These are phyloP conservation scores for Macroglossus sobrinus DNA, from an alignment of 2,113 vertebrate genomes.

Conservation along the genomic window DNA sequence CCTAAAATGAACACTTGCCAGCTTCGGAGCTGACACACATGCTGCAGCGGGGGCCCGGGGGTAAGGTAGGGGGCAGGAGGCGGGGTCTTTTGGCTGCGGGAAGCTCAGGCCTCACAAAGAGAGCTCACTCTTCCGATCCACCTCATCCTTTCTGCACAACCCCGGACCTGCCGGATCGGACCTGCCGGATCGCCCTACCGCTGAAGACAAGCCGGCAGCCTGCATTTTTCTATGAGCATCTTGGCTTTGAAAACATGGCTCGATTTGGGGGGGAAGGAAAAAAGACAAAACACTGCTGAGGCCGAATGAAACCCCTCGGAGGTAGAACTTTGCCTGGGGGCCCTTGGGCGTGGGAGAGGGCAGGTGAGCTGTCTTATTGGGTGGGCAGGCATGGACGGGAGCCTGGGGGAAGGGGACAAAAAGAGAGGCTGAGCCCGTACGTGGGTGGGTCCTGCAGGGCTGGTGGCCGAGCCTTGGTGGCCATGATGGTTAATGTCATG, in stretches of 20 bases:
- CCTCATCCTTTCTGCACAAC: not conserved
- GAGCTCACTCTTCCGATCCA: not conserved
- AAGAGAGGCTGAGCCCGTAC: accelerated
- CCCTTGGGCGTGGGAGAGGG: not conserved
- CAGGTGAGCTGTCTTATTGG: accelerated
- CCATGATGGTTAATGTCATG: not conserved
- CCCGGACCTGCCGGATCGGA: not conserved
- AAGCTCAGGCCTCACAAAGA: not conserved
- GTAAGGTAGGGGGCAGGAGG: accelerated
- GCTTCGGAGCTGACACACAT: not conserved
- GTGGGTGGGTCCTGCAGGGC: not conserved
- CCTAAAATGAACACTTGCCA: not conserved
- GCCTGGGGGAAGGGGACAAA: too few relatives aligned
- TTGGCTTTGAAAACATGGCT: not conserved
- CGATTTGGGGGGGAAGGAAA: not conserved
- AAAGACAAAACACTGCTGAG: not conserved
- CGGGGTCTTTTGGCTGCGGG: not conserved
- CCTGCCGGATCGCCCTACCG: not conserved
- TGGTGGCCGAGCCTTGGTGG: too few relatives aligned
- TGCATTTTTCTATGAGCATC: not conserved
- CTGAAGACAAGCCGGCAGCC: not conserved
- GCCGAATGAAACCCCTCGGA: not conserved
- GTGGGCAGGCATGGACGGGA: not conserved
- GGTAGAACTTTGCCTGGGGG: not conserved
- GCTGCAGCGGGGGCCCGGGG: not conserved